Percentiles rank a stretch among this genome's conserved stretches.
phyloP scores from a whole-genome alignment of 2,888 invertebrate species.

The Pocota personata region DNA sequence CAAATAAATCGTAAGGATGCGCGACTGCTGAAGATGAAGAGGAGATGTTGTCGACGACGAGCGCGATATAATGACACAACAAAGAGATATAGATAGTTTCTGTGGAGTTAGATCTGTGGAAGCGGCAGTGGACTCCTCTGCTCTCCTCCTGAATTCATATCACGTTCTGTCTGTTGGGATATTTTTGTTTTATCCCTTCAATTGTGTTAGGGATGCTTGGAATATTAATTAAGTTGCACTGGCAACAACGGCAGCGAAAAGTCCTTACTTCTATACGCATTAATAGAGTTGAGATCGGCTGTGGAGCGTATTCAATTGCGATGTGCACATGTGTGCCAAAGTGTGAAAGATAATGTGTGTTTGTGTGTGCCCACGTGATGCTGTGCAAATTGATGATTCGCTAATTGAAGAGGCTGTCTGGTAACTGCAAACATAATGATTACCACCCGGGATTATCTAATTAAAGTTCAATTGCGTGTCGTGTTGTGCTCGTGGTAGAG shows the following conservation, averaged over 20 bases:
- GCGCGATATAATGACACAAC: constrained; percentile 29
- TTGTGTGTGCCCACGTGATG: constrained; percentile 21
- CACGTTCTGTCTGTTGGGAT: constrained; percentile 69
- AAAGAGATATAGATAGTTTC: constrained; percentile 41
- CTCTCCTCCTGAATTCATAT: constrained; percentile 50
- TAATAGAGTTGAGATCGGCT: constrained; percentile 43
- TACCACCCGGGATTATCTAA: constrained; percentile 53
- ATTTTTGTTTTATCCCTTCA: constrained; percentile 72
- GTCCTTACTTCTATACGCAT: constrained; percentile 50
- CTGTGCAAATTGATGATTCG: constrained; percentile 52
- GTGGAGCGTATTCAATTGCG: constrained; percentile 25
- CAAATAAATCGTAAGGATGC: constrained; percentile 22
- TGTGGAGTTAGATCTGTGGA: constrained; percentile 8
- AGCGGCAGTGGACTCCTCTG: neutral
- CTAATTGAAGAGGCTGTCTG: constrained; percentile 61
- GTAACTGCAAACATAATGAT: constrained; percentile 44
- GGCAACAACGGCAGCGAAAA: constrained; percentile 41
- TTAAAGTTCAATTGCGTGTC: constrained; percentile 58
- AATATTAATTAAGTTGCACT: constrained; percentile 74
- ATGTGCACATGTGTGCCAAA: constrained; percentile 11
- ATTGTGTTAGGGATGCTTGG: constrained; percentile 67
- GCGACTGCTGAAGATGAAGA: constrained; percentile 20
- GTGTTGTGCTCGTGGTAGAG: neutral
- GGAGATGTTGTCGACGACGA: constrained; percentile 1
- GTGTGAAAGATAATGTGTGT: constrained; percentile 22